phyloP scores from a whole-genome alignment of 2,113 vertebrate species.

The Takifugu flavidus region DNA sequence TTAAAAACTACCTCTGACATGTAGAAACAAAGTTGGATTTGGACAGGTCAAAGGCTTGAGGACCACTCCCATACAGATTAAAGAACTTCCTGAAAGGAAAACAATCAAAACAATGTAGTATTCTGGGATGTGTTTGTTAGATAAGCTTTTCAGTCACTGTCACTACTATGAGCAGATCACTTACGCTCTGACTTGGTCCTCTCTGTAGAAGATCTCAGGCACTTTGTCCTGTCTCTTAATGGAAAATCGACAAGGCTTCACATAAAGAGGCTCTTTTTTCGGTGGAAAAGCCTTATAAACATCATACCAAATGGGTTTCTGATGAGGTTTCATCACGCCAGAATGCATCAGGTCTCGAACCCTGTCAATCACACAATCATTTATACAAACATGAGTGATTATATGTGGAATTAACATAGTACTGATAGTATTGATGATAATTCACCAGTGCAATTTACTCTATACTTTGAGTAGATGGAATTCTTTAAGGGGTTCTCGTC shows the following conservation, averaged over 20 bases:
- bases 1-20: conserved; percentile 79
- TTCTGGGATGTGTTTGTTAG: background rate
- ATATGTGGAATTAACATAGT: too few relatives aligned
- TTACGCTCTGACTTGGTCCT: conserved; percentile 90
- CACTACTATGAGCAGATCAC: conserved; percentile 32
- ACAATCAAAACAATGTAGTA: background rate
- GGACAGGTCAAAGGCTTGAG: conserved; percentile 76
- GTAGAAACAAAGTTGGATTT: conserved; percentile 79
- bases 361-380: conserved; percentile 58
- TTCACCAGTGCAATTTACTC: too few relatives aligned
- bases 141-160: too few relatives aligned
- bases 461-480: too few relatives aligned
- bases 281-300: conserved; percentile 86
- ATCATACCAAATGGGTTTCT: conserved; percentile 88
- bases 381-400: too few relatives aligned
- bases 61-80: conserved; percentile 75
- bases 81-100: conserved; percentile 82
- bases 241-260: conserved; percentile 30
- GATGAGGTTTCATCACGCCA: conserved; percentile 70
- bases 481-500: too few relatives aligned
- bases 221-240: conserved; percentile 56
- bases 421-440: too few relatives aligned
- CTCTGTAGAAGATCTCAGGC: conserved; percentile 80
- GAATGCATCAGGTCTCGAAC: conserved; percentile 81
- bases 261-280: conserved; percentile 74